Evolutionary conservation across 2,797 vertebrate genomes (phyloP), one percentile per base, ranked within the genome.

Genomic region (Manis pentadactyla): DNA sequence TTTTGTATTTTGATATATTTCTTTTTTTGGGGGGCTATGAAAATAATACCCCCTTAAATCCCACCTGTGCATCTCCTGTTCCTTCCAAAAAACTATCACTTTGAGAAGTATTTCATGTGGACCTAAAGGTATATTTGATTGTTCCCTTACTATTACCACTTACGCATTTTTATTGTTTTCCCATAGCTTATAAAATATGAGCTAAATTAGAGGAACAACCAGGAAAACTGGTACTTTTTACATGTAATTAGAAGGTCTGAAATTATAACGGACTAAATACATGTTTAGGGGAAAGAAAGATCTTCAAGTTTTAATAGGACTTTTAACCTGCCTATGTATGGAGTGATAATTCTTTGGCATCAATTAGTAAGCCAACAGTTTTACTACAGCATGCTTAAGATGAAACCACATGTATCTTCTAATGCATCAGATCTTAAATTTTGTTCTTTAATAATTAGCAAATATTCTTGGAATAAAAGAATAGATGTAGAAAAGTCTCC

Each of bases 141-240:
- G 27, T 7, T 74, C 15, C 11, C 4, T 79, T 84, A 68, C n/a
- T 79, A 3, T 84, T 61, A 85, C 1, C 15, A 29, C 12, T 85
- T 23, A 34, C 51, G 18, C 59, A 68, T 79, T 88, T 94, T 84
- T 92, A 83, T 23, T 90, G 46, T 85, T 31, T 73, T 93, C 55
- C 37, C 34, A 15, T 64, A 85, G 39, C 23, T 92, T 29, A 49
- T 66, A 74, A 46, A 84, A 49, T 87, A 18, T 39, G 53, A 95
- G 5, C 23, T 77, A 53, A 53, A 79, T 88, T 64, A 93, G 68
- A 89, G 57, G 42, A 95, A 61, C 19, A 31, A 17, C 14, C 8
- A 12, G 63, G 49, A 81, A 85, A 81, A 14, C 27, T 68, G 57
- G 74, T 95, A 49, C 0, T 61, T 92, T 94, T 94, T 68, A 64